These are phyloP conservation scores for Andrena cerasifolii DNA, from an alignment of 1,140 invertebrate genomes.

Conservation along the genomic window DNA sequence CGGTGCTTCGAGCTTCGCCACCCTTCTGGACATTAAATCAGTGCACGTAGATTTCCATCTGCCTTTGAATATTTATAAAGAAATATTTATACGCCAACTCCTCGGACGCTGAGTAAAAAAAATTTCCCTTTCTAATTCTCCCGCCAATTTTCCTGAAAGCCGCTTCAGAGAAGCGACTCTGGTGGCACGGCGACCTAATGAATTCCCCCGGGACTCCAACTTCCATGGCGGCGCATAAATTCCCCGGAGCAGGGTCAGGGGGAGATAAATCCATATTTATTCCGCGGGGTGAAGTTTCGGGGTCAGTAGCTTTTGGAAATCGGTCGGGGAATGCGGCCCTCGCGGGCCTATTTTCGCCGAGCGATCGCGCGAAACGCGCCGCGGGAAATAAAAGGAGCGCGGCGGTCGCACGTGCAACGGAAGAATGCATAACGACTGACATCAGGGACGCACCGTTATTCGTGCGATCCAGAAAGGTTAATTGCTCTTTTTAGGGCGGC, in stretches of 20 bases:
- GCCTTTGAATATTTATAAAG: no score
- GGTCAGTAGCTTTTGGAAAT: constrained; percentile 30
- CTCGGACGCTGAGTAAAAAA: no score
- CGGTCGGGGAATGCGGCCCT: constrained; percentile 27
- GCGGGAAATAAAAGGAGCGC: constrained; percentile 28
- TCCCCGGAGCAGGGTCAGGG: neutral
- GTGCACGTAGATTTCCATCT: no score
- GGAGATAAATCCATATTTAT: constrained; percentile 36
- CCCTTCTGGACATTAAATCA: no score
- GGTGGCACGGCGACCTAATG: no score
- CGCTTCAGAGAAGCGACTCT: no score
- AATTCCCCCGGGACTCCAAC: neutral
- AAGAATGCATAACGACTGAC: constrained; percentile 22
- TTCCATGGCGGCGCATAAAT: constrained; percentile 26
- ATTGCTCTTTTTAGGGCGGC: neutral
- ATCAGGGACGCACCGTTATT: constrained; percentile 31
- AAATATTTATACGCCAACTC: no score
- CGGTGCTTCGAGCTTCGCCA: neutral
- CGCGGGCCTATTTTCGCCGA: constrained; percentile 25
- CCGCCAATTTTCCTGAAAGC: no score
- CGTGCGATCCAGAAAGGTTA: neutral
- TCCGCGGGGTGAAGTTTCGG: constrained; percentile 17
- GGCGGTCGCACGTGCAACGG: constrained; percentile 6
- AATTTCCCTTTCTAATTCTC: no score
- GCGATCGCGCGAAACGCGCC: constrained; percentile 12